A percentile compares a stretch with the other conserved stretches of the same genome.
phyloP scores from a whole-genome alignment of 92 coral and sea anemone species.

The Phenganax marumi region DNA sequence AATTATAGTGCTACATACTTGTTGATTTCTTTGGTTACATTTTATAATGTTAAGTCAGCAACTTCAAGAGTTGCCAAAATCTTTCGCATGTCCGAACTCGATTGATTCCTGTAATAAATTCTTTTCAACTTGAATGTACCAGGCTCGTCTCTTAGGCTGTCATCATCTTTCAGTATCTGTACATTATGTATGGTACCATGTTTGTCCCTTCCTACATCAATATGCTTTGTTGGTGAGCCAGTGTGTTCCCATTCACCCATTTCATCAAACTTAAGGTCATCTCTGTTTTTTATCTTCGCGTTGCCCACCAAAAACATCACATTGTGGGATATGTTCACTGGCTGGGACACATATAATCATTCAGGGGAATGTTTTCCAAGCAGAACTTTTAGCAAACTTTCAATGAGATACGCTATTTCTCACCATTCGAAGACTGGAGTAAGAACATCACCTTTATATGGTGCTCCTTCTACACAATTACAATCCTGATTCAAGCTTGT shows the following conservation, averaged over 20 bases:
- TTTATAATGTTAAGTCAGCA: neutral
- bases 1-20: too few species aligned
- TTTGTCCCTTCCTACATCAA: constrained; percentile 11
- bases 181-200: neutral
- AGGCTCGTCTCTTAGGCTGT: neutral
- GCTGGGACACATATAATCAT: constrained; percentile 39
- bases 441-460: constrained; percentile 39
- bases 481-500: neutral
- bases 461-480: constrained; percentile 6
- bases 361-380: constrained; percentile 29
- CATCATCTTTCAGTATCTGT: neutral
- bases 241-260: constrained; percentile 59
- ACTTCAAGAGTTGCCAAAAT: constrained; percentile 36
- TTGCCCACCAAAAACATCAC: constrained; percentile 41
- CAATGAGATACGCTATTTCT: constrained; percentile 1
- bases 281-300: constrained; percentile 29
- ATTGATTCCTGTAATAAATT: neutral
- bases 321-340: constrained; percentile 44
- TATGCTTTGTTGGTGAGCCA: constrained; percentile 44
- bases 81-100: constrained; percentile 37
- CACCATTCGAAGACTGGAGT: constrained; percentile 38
- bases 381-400: constrained; percentile 21
- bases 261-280: constrained; percentile 53
- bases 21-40: neutral
- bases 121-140: neutral